A percentile compares a stretch with the other conserved stretches of the same genome.
phyloP scores from a whole-genome alignment of 2,797 vertebrate species.

The Pampus argenteus region DNA sequence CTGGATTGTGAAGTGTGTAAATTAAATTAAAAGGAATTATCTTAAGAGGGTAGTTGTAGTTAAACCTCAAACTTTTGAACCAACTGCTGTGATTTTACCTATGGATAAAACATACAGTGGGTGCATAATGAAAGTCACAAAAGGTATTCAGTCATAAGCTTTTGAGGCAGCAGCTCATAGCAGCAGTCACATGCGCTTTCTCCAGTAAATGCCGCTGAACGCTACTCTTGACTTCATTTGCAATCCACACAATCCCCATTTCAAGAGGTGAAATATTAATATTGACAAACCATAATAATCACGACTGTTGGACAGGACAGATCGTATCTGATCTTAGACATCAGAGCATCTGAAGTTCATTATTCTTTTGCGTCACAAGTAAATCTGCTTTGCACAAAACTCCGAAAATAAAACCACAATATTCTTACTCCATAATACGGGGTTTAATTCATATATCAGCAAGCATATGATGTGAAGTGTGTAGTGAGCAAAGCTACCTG shows the following conservation, averaged over 20 bases:
- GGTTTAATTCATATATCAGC: neutral
- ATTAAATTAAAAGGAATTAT: neutral
- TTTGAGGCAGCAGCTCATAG: neutral
- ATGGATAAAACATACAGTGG: neutral
- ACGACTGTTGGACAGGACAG: constrained; percentile 1
- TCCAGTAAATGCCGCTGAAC: neutral
- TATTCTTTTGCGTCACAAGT: neutral
- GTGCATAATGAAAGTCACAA: neutral
- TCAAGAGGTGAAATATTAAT: neutral
- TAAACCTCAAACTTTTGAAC: neutral
- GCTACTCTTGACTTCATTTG: neutral
- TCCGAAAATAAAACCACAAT: neutral
- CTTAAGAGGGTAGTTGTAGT: neutral
- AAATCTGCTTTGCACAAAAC: neutral
- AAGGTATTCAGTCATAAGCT: neutral
- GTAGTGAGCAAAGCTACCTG: constrained; percentile 10
- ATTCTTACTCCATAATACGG: neutral
- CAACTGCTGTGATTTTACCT: neutral
- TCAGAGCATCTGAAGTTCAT: neutral
- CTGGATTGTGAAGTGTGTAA: neutral
- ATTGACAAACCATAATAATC: neutral
- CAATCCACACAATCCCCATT: neutral
- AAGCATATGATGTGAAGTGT: constrained; percentile 2
- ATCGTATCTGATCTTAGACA: neutral
- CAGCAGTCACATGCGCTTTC: neutral